Conservation (phyloP, 2,797 vertebrate genomes). For the Neomorphus geoffroyi region DNA sequence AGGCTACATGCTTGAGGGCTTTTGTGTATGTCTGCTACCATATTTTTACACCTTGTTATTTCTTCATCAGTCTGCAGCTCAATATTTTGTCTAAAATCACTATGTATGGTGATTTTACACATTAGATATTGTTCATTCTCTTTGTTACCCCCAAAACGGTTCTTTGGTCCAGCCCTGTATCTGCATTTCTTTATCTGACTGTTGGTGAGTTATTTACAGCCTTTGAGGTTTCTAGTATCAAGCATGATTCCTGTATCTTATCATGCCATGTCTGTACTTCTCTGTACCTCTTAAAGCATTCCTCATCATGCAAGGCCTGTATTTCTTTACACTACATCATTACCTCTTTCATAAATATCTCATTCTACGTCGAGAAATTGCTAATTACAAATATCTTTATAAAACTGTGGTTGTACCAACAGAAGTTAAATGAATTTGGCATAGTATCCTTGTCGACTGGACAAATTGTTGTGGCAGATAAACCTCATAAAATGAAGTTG, state of each 20-base stretch:
- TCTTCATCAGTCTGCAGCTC: background rate
- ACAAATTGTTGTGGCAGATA: background rate
- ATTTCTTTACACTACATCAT: background rate
- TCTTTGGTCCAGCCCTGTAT: background rate
- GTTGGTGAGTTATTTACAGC: background rate
- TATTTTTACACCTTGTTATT: background rate
- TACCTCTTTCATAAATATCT: background rate
- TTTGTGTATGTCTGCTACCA: background rate
- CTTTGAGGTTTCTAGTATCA: background rate
- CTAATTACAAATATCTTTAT: background rate
- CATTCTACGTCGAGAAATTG: background rate
- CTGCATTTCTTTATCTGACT: background rate
- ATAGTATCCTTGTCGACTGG: background rate
- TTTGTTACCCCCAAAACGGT: background rate
- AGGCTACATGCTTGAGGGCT: background rate
- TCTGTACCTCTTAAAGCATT: background rate
- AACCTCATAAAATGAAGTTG: background rate
- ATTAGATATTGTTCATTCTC: background rate
- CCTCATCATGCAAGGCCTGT: rapidly evolving
- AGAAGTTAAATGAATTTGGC: background rate
- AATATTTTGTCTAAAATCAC: background rate
- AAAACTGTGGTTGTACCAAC: background rate
- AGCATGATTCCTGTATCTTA: rapidly evolving
- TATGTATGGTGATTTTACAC: background rate
- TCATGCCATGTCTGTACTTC: background rate